Conservation (phyloP, 2,113 vertebrate species). For the Hoplias malabaricus region DNA sequence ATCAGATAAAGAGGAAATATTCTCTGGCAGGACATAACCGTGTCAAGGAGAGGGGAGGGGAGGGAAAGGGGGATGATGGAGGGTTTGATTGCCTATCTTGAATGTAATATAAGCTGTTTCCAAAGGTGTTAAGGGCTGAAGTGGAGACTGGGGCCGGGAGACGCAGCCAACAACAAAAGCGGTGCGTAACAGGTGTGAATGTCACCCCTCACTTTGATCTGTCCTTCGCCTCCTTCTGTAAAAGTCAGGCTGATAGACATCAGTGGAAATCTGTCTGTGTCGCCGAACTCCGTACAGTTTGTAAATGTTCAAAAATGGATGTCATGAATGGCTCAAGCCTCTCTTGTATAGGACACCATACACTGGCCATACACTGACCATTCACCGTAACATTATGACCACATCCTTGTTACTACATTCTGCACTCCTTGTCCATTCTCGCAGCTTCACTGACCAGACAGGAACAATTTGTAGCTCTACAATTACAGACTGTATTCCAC, state of each 20-base stretch:
- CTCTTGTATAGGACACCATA: no score
- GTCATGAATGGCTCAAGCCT: not conserved
- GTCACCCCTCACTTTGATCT: not conserved
- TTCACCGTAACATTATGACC: no score
- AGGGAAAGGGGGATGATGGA: slow-evolving; percentile 19
- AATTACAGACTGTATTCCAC: no score
- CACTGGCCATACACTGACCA: no score
- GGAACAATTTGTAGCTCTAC: no score
- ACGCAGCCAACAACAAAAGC: not conserved
- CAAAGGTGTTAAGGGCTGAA: not conserved
- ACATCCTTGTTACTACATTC: no score
- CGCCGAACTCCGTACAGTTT: not conserved
- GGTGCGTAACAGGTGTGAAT: not conserved
- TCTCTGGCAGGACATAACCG: slow-evolving; percentile 17
- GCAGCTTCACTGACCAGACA: no score
- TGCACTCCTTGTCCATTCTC: no score
- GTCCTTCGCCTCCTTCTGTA: not conserved
- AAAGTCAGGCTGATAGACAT: not conserved
- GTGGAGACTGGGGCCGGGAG: not conserved
- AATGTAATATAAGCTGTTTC: slow-evolving; percentile 8
- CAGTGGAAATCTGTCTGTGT: not conserved
- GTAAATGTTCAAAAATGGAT: not conserved
- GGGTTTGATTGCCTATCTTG: slow-evolving; percentile 19
- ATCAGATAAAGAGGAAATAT: slow-evolving; percentile 42
- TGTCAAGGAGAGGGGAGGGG: slow-evolving; percentile 1